Percentiles rank a stretch among this genome's conserved stretches.
Evolutionary conservation across 1,140 invertebrate species (phyloP).

Genomic region (Littorina saxatilis): DNA sequence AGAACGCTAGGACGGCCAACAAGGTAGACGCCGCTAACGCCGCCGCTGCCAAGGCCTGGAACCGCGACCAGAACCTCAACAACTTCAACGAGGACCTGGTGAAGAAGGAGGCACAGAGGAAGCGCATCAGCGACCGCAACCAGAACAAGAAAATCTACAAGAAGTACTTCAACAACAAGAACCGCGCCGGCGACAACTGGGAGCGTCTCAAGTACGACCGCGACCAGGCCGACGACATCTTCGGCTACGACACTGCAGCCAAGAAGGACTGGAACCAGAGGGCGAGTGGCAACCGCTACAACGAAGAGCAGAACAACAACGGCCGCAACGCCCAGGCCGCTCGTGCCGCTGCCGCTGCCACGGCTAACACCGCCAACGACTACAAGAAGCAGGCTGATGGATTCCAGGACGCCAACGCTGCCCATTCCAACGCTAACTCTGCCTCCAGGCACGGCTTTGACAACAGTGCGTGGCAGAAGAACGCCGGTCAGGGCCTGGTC

Average conservation of each 20-base stretch:
- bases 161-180: slow-evolving; percentile 34
- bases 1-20: neutral
- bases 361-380: slow-evolving; percentile 6
- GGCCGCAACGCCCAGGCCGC: slow-evolving; percentile 28
- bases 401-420: slow-evolving; percentile 32
- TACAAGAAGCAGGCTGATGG: slow-evolving; percentile 35
- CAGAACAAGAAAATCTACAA: slow-evolving; percentile 10
- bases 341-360: slow-evolving; percentile 20
- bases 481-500: neutral
- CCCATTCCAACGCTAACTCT: neutral
- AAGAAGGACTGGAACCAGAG: slow-evolving; percentile 38
- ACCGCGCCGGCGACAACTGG: slow-evolving; percentile 34
- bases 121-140: slow-evolving; percentile 19
- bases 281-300: neutral
- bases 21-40: neutral
- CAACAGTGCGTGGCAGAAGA: slow-evolving; percentile 36
- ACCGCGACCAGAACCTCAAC: neutral
- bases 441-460: slow-evolving; percentile 15
- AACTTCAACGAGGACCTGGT: slow-evolving; percentile 28
- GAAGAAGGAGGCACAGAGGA: neutral
- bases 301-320: slow-evolving; percentile 22
- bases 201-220: slow-evolving; percentile 37
- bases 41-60: neutral
- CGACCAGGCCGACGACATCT: slow-evolving; percentile 13
- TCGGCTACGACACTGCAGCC: slow-evolving; percentile 24